These are phyloP conservation scores for Caretta caretta DNA, from an alignment of 2,113 vertebrate species.

Conservation along the genomic window DNA sequence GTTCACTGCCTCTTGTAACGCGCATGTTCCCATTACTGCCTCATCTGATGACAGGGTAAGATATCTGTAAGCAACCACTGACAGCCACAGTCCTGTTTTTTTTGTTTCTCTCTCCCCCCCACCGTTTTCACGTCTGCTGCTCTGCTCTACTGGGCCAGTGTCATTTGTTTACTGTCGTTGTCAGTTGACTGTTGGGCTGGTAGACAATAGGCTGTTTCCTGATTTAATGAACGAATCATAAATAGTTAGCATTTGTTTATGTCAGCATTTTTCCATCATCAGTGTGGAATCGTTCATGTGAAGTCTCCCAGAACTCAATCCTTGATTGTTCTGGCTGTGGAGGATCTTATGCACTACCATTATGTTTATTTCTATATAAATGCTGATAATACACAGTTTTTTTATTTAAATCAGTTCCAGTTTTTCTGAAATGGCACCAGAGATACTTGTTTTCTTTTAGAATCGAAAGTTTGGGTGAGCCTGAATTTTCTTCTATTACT, in stretches of 20 bases:
- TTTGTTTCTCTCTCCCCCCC: background rate
- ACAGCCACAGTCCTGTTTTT: background rate
- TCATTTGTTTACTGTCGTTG: background rate
- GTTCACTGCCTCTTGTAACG: background rate
- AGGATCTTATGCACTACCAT: accelerated
- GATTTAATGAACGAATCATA: background rate
- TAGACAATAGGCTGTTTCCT: background rate
- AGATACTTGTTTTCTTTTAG: accelerated
- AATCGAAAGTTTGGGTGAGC: background rate
- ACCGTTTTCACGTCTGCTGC: background rate
- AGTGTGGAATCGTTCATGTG: background rate
- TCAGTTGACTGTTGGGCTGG: background rate
- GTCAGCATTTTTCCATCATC: background rate
- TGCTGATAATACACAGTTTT: background rate
- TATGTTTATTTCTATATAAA: background rate
- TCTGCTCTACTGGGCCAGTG: background rate
- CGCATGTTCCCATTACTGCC: slow-evolving; percentile 4
- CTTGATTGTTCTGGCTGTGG: background rate
- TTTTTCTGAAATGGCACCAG: background rate
- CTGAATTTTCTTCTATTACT: background rate
- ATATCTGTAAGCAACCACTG: background rate
- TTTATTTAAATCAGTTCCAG: background rate
- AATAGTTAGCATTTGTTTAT: background rate
- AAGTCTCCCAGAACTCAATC: background rate
- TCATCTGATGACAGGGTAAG: slow-evolving; percentile 8